These are phyloP conservation scores for Neopipo cinnamomea DNA, from an alignment of 2,113 vertebrate species.

Conservation along the genomic window DNA sequence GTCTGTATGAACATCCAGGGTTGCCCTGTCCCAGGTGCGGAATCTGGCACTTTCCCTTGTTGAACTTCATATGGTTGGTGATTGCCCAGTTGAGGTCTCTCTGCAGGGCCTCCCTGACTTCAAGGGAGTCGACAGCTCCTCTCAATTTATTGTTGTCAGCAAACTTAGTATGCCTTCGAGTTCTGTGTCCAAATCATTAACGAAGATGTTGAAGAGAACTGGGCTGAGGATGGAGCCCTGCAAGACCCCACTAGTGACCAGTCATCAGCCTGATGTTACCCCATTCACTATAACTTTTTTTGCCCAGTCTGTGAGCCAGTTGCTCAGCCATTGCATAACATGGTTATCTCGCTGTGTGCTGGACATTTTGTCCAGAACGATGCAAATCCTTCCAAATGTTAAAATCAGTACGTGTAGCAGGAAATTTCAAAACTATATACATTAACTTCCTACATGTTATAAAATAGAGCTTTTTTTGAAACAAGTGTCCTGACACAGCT, in stretches of 20 bases:
- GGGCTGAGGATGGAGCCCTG: not conserved
- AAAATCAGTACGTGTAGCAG: not conserved
- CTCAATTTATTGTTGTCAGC: not conserved
- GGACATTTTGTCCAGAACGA: not conserved
- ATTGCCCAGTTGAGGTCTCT: not conserved
- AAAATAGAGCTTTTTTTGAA: not conserved
- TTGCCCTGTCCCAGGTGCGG: not conserved
- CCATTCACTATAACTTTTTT: not conserved
- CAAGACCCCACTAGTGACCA: not conserved
- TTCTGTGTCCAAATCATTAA: not conserved
- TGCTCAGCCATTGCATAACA: not conserved
- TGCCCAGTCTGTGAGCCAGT: not conserved
- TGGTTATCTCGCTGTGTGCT: not conserved
- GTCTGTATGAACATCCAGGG: fast-evolving
- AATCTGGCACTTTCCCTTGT: not conserved
- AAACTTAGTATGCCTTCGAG: not conserved
- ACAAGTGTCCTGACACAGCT: not conserved
- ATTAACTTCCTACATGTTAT: not conserved
- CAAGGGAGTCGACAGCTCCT: not conserved
- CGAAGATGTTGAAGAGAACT: not conserved
- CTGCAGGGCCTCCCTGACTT: not conserved
- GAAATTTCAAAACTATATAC: not conserved
- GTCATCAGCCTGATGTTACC: not conserved
- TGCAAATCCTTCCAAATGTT: not conserved
- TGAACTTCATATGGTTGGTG: not conserved